Percentiles rank a stretch among this genome's conserved stretches.
Evolutionary conservation across 35 echinoderm and acorn worm species (phyloP).

Genomic region (Holothuria glaberrima): DNA sequence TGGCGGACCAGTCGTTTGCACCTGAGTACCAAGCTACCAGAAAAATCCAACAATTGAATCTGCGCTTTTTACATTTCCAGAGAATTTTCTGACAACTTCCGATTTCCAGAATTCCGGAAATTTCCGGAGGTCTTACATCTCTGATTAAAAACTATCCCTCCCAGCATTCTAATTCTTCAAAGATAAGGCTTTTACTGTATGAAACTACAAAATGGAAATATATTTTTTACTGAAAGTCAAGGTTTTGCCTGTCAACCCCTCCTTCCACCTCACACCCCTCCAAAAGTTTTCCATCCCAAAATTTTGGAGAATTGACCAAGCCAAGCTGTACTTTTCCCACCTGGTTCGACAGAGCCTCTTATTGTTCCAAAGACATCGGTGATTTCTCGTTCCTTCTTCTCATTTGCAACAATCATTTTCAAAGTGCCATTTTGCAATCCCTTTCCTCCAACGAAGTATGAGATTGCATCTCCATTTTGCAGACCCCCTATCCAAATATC

Average conservation of each 20-base stretch:
- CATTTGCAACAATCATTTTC: constrained; percentile 54
- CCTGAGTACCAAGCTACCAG: no score
- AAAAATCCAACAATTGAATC: no score
- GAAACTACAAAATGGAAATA: no score
- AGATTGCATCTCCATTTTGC: background rate
- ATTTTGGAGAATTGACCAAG: background rate
- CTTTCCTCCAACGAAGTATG: background rate
- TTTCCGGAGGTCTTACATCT: no score
- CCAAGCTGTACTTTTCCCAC: constrained; percentile 39
- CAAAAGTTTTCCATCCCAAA: background rate
- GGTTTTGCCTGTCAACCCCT: background rate
- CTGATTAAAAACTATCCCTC: no score
- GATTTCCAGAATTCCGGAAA: no score
- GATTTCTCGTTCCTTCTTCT: constrained; percentile 6
- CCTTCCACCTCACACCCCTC: background rate
- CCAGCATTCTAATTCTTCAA: no score
- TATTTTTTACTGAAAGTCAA: no score
- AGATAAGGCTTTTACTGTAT: no score
- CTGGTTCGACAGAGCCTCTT: constrained; percentile 78
- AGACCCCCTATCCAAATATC: constrained; percentile 3
- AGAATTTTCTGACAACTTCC: no score
- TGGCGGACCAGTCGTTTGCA: no score
- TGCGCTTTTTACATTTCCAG: no score
- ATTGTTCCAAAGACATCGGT: constrained; percentile 83
- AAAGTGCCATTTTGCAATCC: constrained; percentile 51